Evolutionary conservation across 2,888 invertebrate species (phyloP), one percentile per base, ranked within the genome.

Genomic region (Dugesia japonica): DNA sequence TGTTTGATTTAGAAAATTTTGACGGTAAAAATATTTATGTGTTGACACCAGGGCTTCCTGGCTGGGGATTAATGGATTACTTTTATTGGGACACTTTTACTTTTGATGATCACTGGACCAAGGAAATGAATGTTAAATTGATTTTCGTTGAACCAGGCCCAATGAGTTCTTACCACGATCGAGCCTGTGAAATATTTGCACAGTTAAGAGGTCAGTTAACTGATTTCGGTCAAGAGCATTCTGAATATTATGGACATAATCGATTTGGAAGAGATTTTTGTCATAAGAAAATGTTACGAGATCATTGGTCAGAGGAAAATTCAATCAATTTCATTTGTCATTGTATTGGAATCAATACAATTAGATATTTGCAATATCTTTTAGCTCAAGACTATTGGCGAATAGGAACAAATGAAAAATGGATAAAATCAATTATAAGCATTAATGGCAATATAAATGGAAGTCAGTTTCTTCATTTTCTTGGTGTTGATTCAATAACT

Each of bases 161-260:
- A 38, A 42, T 76, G 20, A 77, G 77, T n/a, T 77, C 77, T 13
- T 28, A 77, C n/a, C 77, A 77, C 20, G 77, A 77, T 27, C 76
- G 77, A 1, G 77, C 77, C 7, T 77, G 77, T 71, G 77, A 77
- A 23, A 26, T 77, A 1, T 77, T 76, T 27, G 77, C 77, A 0
- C 77, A 77, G 4, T 42, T 77, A 0, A 26, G 13, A 15, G 77
- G 77, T 7, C 0, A 28, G 0, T 42, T 42, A n/a, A 42, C 26
- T 13, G 77, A 77, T 27, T 77, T 77, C 26, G 77, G 77, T 13
- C 15, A 77, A 26, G 56, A 42, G n/a, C 77, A 77, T 27, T 26
- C 77, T 1, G 20, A 26, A n/a, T 13, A 27, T 15, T 71, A 23
- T 28, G 23, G 26, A 0, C 77, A 77, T 33, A 17, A 76, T 33